Conservation (phyloP, 2,797 vertebrate genomes). For the Heterohyrax brucei region DNA sequence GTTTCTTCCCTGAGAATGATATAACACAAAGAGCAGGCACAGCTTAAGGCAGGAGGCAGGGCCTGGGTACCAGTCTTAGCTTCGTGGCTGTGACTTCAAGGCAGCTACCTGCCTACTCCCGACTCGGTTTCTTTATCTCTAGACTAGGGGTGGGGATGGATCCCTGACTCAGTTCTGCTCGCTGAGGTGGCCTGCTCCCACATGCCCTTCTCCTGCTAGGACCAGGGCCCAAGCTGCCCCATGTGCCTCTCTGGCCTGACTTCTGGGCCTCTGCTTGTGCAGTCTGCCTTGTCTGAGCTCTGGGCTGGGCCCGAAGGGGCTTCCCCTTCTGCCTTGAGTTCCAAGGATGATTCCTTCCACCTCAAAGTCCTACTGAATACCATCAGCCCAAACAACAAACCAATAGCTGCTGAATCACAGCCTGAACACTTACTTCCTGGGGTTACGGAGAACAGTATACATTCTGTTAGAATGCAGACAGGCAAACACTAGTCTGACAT, state of each 20-base stretch:
- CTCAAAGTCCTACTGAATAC: neutral
- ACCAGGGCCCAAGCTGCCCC: neutral
- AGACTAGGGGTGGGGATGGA: neutral
- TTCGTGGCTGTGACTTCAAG: neutral
- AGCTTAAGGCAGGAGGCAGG: neutral
- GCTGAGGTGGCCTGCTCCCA: neutral
- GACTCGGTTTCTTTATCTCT: neutral
- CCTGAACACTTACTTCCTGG: neutral
- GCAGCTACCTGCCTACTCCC: neutral
- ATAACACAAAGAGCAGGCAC: neutral
- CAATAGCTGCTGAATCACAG: neutral
- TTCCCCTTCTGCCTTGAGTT: neutral
- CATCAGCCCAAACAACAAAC: constrained; percentile 8
- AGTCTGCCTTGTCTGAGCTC: neutral
- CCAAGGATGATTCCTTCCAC: neutral
- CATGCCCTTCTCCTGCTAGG: neutral
- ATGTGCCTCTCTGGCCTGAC: neutral
- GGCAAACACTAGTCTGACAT: neutral
- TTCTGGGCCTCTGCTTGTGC: neutral
- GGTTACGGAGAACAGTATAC: constrained; percentile 1
- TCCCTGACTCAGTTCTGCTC: neutral
- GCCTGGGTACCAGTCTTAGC: neutral
- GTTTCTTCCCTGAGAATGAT: neutral
- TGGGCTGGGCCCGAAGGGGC: neutral
- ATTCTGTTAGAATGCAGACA: neutral